Base-by-base conservation (phyloP, 2,797 vertebrate species). In the Babyrousa celebensis region DNA sequence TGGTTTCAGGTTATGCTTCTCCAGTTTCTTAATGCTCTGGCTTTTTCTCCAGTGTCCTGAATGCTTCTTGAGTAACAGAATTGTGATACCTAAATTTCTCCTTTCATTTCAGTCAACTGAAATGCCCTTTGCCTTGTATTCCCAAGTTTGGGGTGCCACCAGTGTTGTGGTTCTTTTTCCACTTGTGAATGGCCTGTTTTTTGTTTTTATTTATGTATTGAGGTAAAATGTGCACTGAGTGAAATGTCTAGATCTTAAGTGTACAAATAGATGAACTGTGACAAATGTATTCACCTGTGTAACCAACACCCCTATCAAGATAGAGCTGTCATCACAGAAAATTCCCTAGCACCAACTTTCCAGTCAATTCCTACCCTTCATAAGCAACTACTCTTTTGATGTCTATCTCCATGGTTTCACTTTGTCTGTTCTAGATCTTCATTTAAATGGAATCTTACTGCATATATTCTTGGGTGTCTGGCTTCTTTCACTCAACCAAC, bases 61-160 rank as follows among this genome's bases (percentile, higher is more conserved):
- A 15, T 60, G 48, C 94, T 87, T 96, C 95, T 98, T 92, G 83
- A 97, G 71, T 97, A 97, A 97, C 94, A 15, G 71, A 75, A 80
- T 27, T 25, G 75, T 48, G 83, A 11, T 48, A 89, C 67, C 94
- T 79, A 54, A 70, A 70, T 91, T 84, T 92, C 97, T 97, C 63
- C 94, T 97, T 96, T 43, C 77, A 54, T 98, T 97, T 97, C 97
- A 94, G 71, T 96, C 60, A 78, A 29, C 95, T 58, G n/a, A 95
- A 85, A 82, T 96, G 86, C 89, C 74, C 86, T 96, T 72, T 52
- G 74, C 67, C 93, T 48, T 2, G 1, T 52, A 48, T 75, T 70
- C 78, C 89, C 17, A 12, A 54, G 54, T 7, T 3, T 58, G 21
- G 7, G 40, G 8, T 14, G 3, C 70, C n/a, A 65, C 12, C 23